Evolutionary conservation across 2,888 invertebrate species (phyloP), one percentile per base, ranked within the genome.

Genomic region (Calameuta idolon): DNA sequence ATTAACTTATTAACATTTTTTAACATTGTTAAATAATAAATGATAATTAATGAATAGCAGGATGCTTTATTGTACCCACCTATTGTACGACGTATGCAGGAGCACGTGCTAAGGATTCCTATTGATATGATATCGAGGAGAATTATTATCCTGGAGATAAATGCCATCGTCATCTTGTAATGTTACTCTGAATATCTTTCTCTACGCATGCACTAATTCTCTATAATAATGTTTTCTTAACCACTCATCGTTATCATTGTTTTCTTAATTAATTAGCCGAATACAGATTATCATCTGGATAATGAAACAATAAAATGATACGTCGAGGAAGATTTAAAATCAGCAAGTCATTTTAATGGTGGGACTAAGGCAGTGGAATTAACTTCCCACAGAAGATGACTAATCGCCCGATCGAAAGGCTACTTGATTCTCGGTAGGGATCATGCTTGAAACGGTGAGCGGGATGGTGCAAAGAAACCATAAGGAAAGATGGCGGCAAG

Each of bases 21-120:
- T 85, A 82, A 85, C 84, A 79, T 81, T 84, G 82, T 85, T 80
- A 79, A 83, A 82, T 83, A 81, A 83, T 85, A 85, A 86, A 87
- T 87, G 88, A 83, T 87, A 85, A 86, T 91, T 90, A 92, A 90
- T 89, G 90, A 92, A 91, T 91, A 92, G 91, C 91, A 92, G 91
- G 92, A 92, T 91, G 89, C 87, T 87, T 86, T 84, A 86, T 85
- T 85, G 81, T 82, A 79, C 81, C 84, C 81, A 84, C 81, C 81
- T 82, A 55, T 37, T 55, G 55, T 55, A 55, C 34, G 35, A 73
- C 69, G 55, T 55, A 55, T 9, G 2, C 23, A 55, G 55, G 55
- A 23, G 55, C 55, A 55, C 55, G 55, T 55, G 55, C 55, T 55
- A 55, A 55, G 55, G 55, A 55, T 55, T 55, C 4, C 9, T 55